Evolutionary conservation across 2,113 vertebrate genomes (phyloP).

Genomic region (Pseudois nayaur): DNA sequence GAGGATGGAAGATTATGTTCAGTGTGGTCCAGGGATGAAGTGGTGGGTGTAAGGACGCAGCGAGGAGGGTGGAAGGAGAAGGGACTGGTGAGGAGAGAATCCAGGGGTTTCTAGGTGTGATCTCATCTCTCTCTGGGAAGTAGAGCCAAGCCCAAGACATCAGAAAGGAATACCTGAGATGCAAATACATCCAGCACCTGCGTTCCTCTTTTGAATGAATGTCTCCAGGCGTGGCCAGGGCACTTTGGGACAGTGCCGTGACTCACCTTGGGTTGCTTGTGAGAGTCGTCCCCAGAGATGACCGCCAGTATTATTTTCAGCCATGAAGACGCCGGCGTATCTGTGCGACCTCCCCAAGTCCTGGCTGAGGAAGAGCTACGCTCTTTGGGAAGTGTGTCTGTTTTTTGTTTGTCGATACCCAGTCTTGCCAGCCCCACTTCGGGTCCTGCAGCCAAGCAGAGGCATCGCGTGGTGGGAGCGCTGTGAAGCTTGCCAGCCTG

Average conservation of each 20-base stretch:
- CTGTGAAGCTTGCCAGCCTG: not conserved
- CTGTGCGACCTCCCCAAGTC: not conserved
- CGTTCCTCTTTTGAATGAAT: not conserved
- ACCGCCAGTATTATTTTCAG: not conserved
- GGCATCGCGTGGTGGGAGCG: not conserved
- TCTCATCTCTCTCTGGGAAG: not conserved
- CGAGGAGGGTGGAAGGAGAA: fast-evolving
- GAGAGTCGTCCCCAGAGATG: not conserved
- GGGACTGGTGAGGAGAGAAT: not conserved
- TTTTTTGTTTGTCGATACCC: not conserved
- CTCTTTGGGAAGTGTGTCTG: not conserved
- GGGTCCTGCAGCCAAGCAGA: not conserved
- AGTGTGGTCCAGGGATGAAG: not conserved
- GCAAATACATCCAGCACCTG: not conserved
- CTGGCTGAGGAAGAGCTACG: not conserved
- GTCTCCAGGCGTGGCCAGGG: not conserved
- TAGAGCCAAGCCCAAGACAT: not conserved
- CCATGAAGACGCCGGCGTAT: fast-evolving
- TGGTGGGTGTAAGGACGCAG: fast-evolving
- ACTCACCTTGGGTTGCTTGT: not conserved
- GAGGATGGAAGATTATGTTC: not conserved
- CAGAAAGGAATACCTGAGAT: not conserved
- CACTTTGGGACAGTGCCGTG: not conserved
- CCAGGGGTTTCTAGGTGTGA: not conserved
- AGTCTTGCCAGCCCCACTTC: not conserved